phyloP scores from a whole-genome alignment of 2,113 vertebrate species.

The Apodemus sylvaticus region DNA sequence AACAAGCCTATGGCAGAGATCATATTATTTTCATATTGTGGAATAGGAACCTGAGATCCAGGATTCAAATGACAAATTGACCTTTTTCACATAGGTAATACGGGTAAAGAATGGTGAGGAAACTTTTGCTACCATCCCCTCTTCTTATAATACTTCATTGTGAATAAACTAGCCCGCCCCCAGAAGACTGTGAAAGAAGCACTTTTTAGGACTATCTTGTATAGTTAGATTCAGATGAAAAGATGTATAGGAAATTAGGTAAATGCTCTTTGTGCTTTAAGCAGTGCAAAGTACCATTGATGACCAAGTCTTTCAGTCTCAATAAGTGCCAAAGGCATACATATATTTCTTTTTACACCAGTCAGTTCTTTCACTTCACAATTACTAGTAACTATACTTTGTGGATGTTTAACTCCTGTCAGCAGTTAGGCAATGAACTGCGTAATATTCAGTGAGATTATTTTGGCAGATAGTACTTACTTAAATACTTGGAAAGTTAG shows the following conservation, averaged over 20 bases:
- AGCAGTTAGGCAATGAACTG: not conserved
- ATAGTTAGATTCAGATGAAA: not conserved
- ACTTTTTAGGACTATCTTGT: not conserved
- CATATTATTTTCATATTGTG: slow-evolving; percentile 3
- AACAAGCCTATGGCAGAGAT: not conserved
- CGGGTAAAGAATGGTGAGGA: slow-evolving; percentile 17
- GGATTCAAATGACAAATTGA: slow-evolving; percentile 19
- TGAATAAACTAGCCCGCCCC: not conserved
- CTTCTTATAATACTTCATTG: not conserved
- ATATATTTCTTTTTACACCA: slow-evolving; percentile 14
- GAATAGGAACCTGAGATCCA: not conserved
- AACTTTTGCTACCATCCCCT: not conserved
- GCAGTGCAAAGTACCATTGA: not conserved
- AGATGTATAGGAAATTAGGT: not conserved
- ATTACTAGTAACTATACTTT: slow-evolving; percentile 39
- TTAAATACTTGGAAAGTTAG: slow-evolving; percentile 32
- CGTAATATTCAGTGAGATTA: slow-evolving; percentile 15
- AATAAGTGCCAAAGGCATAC: not conserved
- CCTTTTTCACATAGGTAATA: not conserved
- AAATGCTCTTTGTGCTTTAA: not conserved
- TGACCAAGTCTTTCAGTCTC: not conserved
- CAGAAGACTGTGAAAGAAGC: not conserved
- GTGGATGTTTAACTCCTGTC: not conserved
- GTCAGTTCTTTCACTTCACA: slow-evolving; percentile 25
- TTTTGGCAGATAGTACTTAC: slow-evolving; percentile 32